These are phyloP conservation scores for Syngnathus typhle DNA, from an alignment of 2,113 vertebrate genomes.

Conservation along the genomic window DNA sequence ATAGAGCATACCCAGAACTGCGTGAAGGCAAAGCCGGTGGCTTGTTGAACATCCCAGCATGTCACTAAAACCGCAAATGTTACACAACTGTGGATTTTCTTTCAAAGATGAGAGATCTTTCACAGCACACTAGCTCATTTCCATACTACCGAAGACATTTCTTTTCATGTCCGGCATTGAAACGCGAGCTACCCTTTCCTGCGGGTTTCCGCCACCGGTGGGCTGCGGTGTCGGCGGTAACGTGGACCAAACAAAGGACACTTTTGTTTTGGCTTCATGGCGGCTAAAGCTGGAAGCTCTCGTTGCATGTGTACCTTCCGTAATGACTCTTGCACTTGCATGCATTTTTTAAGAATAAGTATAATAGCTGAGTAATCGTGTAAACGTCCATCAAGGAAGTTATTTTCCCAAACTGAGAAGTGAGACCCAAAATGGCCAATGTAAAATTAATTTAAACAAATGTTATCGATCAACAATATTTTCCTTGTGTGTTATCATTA, in stretches of 20 bases:
- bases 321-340: constrained; percentile 32
- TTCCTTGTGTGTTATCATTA: background rate
- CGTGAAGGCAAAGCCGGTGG: background rate
- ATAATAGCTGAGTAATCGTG: background rate
- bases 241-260: constrained; percentile 58
- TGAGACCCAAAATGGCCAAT: background rate
- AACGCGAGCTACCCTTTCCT: constrained; percentile 35
- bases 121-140: constrained; percentile 34
- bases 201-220: constrained; percentile 29
- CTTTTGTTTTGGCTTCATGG: constrained; percentile 47
- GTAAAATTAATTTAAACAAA: background rate
- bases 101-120: constrained; percentile 26
- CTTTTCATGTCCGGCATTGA: constrained; percentile 53
- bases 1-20: background rate
- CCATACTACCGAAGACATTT: constrained; percentile 47
- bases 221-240: constrained; percentile 27
- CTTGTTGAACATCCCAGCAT: constrained; percentile 6
- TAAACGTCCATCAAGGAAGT: background rate
- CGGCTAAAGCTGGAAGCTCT: constrained; percentile 55
- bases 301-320: constrained; percentile 20
- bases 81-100: constrained; percentile 24
- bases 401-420: background rate
- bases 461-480: background rate
- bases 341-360: constrained; percentile 26
- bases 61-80: constrained; percentile 11